phyloP scores from a whole-genome alignment of 2,113 vertebrate genomes.

The Psettodes erumei region DNA sequence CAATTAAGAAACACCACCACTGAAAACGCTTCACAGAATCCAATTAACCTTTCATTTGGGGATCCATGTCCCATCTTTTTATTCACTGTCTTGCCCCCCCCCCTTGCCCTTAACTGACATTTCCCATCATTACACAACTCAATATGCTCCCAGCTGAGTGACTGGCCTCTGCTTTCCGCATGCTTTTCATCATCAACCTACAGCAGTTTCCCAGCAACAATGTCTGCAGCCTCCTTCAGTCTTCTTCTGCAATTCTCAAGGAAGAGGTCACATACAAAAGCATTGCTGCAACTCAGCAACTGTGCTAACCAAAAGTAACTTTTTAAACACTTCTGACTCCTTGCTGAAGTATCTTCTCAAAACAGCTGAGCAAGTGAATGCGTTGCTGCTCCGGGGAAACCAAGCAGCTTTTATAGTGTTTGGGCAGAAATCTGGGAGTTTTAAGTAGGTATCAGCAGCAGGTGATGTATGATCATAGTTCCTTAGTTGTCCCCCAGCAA shows the following conservation, averaged over 20 bases:
- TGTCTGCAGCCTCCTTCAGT: conserved; percentile 31
- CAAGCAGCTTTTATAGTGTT: conserved; percentile 18
- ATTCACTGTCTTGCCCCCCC: not conserved
- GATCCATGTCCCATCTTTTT: conserved; percentile 21
- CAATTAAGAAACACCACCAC: conserved; percentile 23
- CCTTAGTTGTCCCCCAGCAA: conserved; percentile 45
- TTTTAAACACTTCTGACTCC: conserved; percentile 12
- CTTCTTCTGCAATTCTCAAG: conserved; percentile 22
- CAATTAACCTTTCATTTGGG: conserved; percentile 67
- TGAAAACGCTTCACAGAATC: conserved; percentile 51
- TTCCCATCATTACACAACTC: conserved; percentile 68
- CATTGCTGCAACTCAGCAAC: conserved; percentile 12
- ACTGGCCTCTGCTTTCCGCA: conserved; percentile 42
- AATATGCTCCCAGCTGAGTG: conserved; percentile 49
- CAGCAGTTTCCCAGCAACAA: conserved; percentile 74
- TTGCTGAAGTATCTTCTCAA: not conserved
- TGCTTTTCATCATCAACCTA: conserved; percentile 72
- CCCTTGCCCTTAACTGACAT: conserved; percentile 66
- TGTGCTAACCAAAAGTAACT: conserved; percentile 25
- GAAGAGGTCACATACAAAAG: conserved; percentile 45
- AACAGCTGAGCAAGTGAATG: conserved; percentile 19
- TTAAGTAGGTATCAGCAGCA: conserved; percentile 14
- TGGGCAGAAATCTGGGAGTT: conserved; percentile 4
- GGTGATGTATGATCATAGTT: conserved; percentile 62
- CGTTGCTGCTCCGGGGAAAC: conserved; percentile 25